Base-by-base conservation (phyloP, 2,113 vertebrate genomes). In the Epinephelus cyanopodus region DNA sequence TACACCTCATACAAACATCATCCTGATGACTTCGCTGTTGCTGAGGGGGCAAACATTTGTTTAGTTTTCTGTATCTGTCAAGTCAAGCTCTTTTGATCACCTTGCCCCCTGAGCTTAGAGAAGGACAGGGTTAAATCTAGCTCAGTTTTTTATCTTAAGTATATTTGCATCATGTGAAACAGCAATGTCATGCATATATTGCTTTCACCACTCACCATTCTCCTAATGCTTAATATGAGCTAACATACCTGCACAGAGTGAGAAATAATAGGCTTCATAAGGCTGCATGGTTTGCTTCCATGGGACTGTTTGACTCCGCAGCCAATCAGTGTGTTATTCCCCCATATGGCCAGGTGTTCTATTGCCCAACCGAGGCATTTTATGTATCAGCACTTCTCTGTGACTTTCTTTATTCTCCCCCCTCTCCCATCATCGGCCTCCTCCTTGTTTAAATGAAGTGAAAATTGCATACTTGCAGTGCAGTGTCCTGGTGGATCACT, bases 401-500 rank as follows among this genome's bases (percentile, higher is more conserved):
- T 37, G 71, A 81, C 47, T 52, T 58, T 73, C 65, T 48, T 37
- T 29, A 42, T 25, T 45, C 14, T 2, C 19, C 25, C 47, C 27
- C 11, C 11, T 57, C 70, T 57, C 70, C 8, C 54, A 72, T 87
- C 53, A 27, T 74, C 12, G 47, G 42, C 62, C 76, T 50, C 78
- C 14, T 80, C 54, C 58, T 87, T 67, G 45, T 88, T 73, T 87
- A 76, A 82, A 72, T 77, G 39, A 86, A 75, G 27, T 61, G 42
- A 67, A 88, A 87, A 78, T 64, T 83, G 81, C 85, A 68, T 11
- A 73, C 65, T 87, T 76, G 82, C 74, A 84, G 75, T 69, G 29
- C 47, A 61, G 64, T 52, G 53, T 79, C 72, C 48, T 5, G 33
- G 68, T 74, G 62, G 45, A 76, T 86, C 62, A 71, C 47, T 27